Conservation (phyloP, 2,113 vertebrate species). For the Arothron firmamentum region DNA sequence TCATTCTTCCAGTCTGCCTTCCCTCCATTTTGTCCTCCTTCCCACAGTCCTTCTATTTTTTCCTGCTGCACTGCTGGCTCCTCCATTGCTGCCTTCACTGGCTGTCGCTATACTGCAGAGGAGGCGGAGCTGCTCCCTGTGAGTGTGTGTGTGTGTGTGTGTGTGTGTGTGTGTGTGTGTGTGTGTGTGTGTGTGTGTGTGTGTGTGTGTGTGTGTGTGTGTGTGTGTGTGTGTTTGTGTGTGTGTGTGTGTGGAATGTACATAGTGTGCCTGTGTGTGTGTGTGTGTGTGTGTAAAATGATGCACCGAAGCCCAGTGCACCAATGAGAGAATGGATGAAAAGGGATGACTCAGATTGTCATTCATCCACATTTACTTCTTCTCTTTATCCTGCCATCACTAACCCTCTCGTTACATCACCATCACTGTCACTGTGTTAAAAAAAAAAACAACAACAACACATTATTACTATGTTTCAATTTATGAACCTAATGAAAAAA, state of each 20-base stretch:
- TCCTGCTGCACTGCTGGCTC: constrained; percentile 58
- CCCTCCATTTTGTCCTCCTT: constrained; percentile 37
- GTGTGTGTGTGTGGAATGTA: background rate
- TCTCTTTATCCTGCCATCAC: too few relatives aligned
- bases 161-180: background rate
- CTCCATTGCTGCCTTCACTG: constrained; percentile 59
- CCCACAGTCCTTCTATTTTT: constrained; percentile 45
- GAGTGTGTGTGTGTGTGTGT: constrained; percentile 14
- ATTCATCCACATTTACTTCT: background rate
- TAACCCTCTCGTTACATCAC: too few relatives aligned
- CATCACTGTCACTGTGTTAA: too few relatives aligned
- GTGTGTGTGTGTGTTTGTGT: constrained; percentile 8
- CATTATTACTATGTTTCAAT: too few relatives aligned
- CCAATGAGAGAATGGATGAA: constrained; percentile 33
- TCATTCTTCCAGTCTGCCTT: constrained; percentile 61
- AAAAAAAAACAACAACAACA: too few relatives aligned
- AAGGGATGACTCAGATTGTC: constrained; percentile 28
- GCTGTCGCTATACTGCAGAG: constrained; percentile 59
- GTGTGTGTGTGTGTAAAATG: background rate
- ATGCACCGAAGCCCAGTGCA: constrained; percentile 35
- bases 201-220: constrained; percentile 11
- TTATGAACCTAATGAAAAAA: too few relatives aligned
- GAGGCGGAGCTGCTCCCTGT: constrained; percentile 51
- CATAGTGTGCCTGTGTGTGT: background rate
- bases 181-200: constrained; percentile 1